Percentiles rank a stretch among this genome's conserved stretches.
These are phyloP conservation scores for Luperina nickerlii DNA, from an alignment of 2,888 invertebrate species.

Conservation along the genomic window DNA sequence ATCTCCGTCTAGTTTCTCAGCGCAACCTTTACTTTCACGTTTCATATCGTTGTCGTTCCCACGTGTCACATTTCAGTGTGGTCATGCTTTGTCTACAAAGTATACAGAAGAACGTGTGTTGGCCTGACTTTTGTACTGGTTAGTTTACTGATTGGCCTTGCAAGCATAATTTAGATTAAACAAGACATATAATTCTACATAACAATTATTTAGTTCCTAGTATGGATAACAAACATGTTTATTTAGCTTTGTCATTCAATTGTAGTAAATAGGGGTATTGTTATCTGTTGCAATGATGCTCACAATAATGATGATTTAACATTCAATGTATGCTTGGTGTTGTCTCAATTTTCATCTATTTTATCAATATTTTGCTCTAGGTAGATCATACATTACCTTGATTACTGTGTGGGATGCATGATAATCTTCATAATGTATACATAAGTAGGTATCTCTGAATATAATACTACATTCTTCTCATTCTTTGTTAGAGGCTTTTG, in stretches of 20 bases:
- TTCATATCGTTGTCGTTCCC: slow-evolving; percentile 71
- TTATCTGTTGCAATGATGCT: slow-evolving; percentile 14
- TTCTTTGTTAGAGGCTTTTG: neutral
- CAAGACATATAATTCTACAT: slow-evolving; percentile 67
- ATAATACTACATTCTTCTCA: neutral
- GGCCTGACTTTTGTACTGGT: slow-evolving; percentile 38
- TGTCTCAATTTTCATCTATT: neutral
- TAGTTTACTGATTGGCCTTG: slow-evolving; percentile 61
- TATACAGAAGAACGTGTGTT: slow-evolving; percentile 11
- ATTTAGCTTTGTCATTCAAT: slow-evolving; percentile 24
- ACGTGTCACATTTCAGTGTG: slow-evolving; percentile 61
- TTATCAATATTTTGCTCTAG: neutral
- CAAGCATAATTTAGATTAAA: slow-evolving; percentile 27
- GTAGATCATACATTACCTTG: neutral
- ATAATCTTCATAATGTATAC: neutral
- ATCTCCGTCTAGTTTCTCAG: slow-evolving; percentile 18
- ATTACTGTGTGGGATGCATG: neutral
- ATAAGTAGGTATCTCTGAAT: neutral
- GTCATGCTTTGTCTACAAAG: slow-evolving; percentile 62
- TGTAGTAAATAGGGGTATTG: slow-evolving; percentile 24
- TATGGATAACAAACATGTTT: slow-evolving; percentile 20
- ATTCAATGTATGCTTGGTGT: neutral
- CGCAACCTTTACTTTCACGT: slow-evolving; percentile 57
- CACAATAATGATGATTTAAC: slow-evolving; percentile 1
- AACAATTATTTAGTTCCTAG: slow-evolving; percentile 51